phyloP scores from a whole-genome alignment of 2,113 vertebrate species.

The Sturnira hondurensis region DNA sequence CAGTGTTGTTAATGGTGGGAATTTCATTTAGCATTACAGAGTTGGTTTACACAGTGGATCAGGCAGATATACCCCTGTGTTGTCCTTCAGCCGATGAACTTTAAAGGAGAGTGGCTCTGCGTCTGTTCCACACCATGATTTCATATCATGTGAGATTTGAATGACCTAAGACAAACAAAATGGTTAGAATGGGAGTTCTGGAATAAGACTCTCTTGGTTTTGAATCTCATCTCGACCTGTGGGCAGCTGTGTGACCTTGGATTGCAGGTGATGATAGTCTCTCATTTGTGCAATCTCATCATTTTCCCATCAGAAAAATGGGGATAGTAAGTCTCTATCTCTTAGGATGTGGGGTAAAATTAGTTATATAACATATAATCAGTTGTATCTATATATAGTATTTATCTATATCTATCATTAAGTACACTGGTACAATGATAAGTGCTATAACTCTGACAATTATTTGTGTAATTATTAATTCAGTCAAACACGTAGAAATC shows the following conservation, averaged over 20 bases:
- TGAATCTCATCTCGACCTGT: neutral
- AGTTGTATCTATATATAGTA: too few species aligned
- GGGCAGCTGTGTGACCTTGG: neutral
- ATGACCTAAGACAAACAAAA: neutral
- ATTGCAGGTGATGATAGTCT: neutral
- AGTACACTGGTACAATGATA: neutral
- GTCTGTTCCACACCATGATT: neutral
- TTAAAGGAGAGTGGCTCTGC: neutral
- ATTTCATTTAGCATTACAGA: neutral
- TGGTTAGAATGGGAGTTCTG: neutral
- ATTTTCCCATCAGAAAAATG: neutral
- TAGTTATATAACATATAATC: neutral
- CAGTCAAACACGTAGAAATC: neutral
- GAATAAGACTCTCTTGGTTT: neutral
- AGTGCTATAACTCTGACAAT: neutral
- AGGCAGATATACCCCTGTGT: neutral
- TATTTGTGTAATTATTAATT: neutral
- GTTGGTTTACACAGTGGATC: neutral
- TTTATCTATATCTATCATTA: neutral
- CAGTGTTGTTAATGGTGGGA: neutral
- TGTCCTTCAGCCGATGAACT: neutral
- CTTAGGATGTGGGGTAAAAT: neutral
- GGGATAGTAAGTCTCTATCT: neutral
- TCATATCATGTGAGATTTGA: neutral
- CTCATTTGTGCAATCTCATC: neutral